Evolutionary conservation across 2,113 vertebrate species (phyloP).

Genomic region (Xyliphius kryptos): DNA sequence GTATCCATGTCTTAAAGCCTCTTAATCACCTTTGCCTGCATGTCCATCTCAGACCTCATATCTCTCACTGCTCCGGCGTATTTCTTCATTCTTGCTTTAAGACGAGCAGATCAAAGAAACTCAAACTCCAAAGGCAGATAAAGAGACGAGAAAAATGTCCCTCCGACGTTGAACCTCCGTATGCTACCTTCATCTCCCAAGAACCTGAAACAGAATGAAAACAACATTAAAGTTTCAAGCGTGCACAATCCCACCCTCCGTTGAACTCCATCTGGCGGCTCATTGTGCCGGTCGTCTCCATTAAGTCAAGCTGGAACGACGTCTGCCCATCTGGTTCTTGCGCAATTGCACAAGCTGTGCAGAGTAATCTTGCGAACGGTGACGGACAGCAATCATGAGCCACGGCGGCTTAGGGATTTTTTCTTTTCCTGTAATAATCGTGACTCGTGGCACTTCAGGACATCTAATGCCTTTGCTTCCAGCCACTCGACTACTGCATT

Average conservation of each 20-base stretch:
- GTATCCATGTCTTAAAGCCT: no score
- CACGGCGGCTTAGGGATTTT: background rate
- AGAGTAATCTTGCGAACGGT: background rate
- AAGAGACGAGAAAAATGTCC: background rate
- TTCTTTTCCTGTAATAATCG: background rate
- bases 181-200: background rate
- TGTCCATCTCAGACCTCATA: no score
- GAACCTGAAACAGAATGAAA: background rate
- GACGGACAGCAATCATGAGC: slow-evolving; percentile 3
- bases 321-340: slow-evolving; percentile 19
- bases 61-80: background rate
- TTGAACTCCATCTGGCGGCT: slow-evolving; percentile 23
- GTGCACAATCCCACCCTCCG: background rate
- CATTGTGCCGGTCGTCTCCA: slow-evolving; percentile 10
- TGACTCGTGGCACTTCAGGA: background rate
- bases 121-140: background rate
- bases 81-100: background rate
- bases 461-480: background rate
- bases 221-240: slow-evolving; percentile 1
- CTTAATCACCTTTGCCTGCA: no score
- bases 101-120: background rate
- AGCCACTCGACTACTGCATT: background rate
- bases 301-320: slow-evolving; percentile 3
- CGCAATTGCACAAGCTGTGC: slow-evolving; percentile 15
- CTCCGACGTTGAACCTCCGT: background rate